Evolutionary conservation across 2,888 invertebrate species (phyloP), one percentile per base, ranked within the genome.

Genomic region (Xestobium rufovillosum): DNA sequence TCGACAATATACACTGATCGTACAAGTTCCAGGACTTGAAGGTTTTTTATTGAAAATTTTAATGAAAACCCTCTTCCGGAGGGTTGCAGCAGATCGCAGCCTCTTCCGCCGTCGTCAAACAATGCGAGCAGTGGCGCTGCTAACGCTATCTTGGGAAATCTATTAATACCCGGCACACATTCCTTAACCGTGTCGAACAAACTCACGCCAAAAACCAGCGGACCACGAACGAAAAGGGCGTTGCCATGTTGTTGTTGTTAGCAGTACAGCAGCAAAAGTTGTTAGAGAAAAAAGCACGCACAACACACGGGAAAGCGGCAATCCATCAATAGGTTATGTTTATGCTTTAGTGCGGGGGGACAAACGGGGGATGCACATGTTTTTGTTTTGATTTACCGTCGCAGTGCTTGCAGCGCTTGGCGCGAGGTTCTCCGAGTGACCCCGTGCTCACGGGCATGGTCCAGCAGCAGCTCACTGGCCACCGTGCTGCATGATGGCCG

Each of bases 351-450:
- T n/a, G n/a, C n/a, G n/a, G n/a, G n/a, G n/a, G n/a, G n/a, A n/a
- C n/a, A n/a, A n/a, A n/a, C n/a, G n/a, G n/a, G n/a, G n/a, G n/a
- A n/a, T n/a, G n/a, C n/a, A n/a, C n/a, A n/a, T n/a, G n/a, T n/a
- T n/a, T n/a, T n/a, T n/a, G n/a, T n/a, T n/a, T n/a, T n/a, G 37
- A 42, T 45, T 55, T 65, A 86, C 86, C 86, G 83, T 86, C 85
- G 82, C 86, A 86, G 73, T 84, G 84, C 76, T 82, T 84, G 83
- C 86, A 86, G 80, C 86, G 84, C 74, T 86, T 86, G 71, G 85
- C 83, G 78, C 83, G 81, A 73, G 85, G 84, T 72, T 78, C 76
- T 70, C 75, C 77, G 69, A 68, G 67, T 64, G 67, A 65, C 66
- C 73, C 73, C 66, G 71, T 73, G 69, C 73, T 72, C 67, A 75